Conservation (phyloP, 2,888 invertebrate species). For the Philopedon plagiatum region DNA sequence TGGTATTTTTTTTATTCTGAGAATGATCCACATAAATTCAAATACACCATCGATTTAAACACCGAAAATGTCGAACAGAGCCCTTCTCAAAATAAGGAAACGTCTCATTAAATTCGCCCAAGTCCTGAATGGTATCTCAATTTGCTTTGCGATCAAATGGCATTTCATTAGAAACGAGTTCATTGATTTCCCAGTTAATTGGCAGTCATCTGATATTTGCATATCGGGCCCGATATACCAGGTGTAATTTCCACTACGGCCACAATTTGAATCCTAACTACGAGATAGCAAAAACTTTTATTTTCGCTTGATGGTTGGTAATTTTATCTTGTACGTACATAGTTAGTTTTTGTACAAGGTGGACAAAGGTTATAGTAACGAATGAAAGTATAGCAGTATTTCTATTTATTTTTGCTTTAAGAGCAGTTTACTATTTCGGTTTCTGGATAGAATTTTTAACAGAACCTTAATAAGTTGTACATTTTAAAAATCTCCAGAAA, state of each 20-base stretch:
- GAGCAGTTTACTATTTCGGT: too few species aligned
- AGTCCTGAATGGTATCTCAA: slow-evolving; percentile 40
- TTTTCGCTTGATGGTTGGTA: not conserved
- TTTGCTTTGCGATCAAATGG: slow-evolving; percentile 30
- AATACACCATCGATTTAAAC: not conserved
- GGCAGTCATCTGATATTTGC: slow-evolving; percentile 37
- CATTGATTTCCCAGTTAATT: slow-evolving; percentile 42
- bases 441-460: too few species aligned
- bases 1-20: too few species aligned
- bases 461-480: too few species aligned
- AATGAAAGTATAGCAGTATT: too few species aligned
- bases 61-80: not conserved
- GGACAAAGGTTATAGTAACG: not conserved
- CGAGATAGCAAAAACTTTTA: not conserved
- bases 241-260: slow-evolving; percentile 1
- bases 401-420: too few species aligned
- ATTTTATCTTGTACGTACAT: too few species aligned
- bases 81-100: slow-evolving; percentile 28
- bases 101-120: slow-evolving; percentile 28
- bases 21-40: too few species aligned
- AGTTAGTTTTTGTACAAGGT: not conserved
- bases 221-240: slow-evolving; percentile 33
- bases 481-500: too few species aligned
- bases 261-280: not conserved
- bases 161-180: slow-evolving; percentile 43